Percentiles rank a stretch among this genome's conserved stretches.
These are phyloP conservation scores for Dryoscopus gambensis DNA, from an alignment of 2,113 vertebrate genomes.

Conservation along the genomic window DNA sequence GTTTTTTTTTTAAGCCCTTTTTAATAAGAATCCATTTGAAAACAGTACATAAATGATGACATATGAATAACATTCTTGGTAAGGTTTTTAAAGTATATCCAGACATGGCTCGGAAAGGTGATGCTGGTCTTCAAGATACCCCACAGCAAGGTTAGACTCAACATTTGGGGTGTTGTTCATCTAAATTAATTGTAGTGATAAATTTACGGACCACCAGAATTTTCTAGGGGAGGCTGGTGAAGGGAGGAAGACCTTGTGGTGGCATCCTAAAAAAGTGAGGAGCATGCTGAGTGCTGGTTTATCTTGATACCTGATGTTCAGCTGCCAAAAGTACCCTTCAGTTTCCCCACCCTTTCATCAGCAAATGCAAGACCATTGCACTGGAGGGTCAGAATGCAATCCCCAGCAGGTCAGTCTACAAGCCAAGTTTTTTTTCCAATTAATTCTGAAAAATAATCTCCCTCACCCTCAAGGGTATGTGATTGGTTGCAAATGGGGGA, in stretches of 20 bases:
- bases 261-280: not conserved
- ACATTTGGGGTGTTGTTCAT: not conserved
- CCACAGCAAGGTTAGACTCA: not conserved
- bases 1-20: not conserved
- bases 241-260: not conserved
- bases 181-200: not conserved
- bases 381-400: not conserved
- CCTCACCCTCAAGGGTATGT: fast-evolving
- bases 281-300: fast-evolving
- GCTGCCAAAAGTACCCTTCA: not conserved
- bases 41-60: not conserved
- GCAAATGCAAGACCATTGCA: not conserved
- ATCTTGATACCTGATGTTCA: not conserved
- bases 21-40: not conserved
- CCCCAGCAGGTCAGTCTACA: not conserved
- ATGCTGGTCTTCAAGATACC: not conserved
- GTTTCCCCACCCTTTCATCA: not conserved
- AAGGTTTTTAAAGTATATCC: not conserved
- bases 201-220: not conserved
- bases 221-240: not conserved
- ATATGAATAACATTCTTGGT: not conserved
- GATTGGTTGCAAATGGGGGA: not conserved
- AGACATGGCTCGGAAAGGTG: not conserved
- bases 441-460: not conserved
- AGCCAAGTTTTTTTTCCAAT: not conserved